Evolutionary conservation across 2,797 vertebrate species (phyloP), one percentile per base, ranked within the genome.

Genomic region (Eulemur coronatus): DNA sequence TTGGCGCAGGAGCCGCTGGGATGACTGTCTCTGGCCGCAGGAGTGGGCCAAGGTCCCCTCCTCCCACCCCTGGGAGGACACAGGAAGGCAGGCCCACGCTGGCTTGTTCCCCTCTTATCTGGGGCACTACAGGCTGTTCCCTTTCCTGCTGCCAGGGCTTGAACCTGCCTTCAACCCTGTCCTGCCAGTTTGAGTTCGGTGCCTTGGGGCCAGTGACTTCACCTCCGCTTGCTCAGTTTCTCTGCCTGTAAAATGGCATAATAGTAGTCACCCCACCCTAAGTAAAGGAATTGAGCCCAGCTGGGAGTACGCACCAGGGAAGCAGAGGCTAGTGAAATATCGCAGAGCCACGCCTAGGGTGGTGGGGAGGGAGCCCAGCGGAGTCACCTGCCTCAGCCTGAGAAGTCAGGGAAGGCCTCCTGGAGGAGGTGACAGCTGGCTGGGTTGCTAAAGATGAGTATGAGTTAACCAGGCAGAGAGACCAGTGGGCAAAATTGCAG

Each of bases 201-300:
- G 84, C 90, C 94, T 90, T 24, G 26, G 12, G 89, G 84, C 35
- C 46, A 78, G n/a, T 93, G 95, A 94, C 75, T 67, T 84, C 65
- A 80, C 63, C 52, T n/a, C 28, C 59, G 65, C 5, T 7, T 67
- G 87, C 63, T 94, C 61, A 35, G 28, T 91, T 89, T 96, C 63
- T 75, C 48, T 13, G 13, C 57, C 48, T 89, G 9, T 85, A 91
- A 91, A 96, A 91, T 94, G 91, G 46, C 18, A 59, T 55, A 41
- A 88, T 17, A 69, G 50, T 46, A 18, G 14, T 46, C 48, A 35
- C 38, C 41, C 43, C 24, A 24, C 1, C 43, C 28, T 2, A 46
- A 10, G 33, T 52, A 35, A 73, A 73, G 55, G 92, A 69, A 48
- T 18, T 10, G 38, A 85, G 55, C 55, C 63, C 15, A 1, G 70